Percentiles rank a stretch among this genome's conserved stretches.
phyloP scores from a whole-genome alignment of 2,797 vertebrate genomes.

The Parauchenoglanis ngamensis region DNA sequence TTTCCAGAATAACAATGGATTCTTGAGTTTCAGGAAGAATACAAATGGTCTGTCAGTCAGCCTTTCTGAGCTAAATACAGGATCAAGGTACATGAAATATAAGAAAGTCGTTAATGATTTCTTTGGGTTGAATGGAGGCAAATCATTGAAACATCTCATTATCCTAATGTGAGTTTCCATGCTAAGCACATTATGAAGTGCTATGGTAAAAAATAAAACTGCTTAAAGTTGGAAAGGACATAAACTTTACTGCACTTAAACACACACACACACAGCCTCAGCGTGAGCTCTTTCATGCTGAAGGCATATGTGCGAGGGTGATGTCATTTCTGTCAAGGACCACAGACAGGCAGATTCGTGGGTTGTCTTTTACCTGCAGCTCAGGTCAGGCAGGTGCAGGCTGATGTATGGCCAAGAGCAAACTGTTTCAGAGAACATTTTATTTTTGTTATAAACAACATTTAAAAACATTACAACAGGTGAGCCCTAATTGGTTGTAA shows the following conservation, averaged over 20 bases:
- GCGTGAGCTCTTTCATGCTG: background rate
- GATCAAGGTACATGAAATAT: background rate
- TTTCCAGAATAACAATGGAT: constrained; percentile 39
- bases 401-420: background rate
- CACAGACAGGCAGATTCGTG: background rate
- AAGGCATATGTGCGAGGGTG: background rate
- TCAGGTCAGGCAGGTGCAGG: background rate
- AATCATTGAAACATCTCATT: background rate
- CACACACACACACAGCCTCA: background rate
- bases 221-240: background rate
- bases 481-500: background rate
- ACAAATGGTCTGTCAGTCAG: constrained; percentile 30
- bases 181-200: background rate
- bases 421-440: background rate
- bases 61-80: constrained; percentile 21
- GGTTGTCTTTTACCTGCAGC: background rate
- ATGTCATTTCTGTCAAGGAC: background rate
- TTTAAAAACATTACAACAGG: background rate
- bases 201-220: background rate
- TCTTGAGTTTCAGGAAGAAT: constrained; percentile 39
- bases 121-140: too few species aligned
- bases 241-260: background rate
- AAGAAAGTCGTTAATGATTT: background rate
- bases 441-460: background rate
- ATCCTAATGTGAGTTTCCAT: background rate